Evolutionary conservation across 2,888 invertebrate genomes (phyloP), one percentile per base, ranked within the genome.

Genomic region (Agriopis marginaria): DNA sequence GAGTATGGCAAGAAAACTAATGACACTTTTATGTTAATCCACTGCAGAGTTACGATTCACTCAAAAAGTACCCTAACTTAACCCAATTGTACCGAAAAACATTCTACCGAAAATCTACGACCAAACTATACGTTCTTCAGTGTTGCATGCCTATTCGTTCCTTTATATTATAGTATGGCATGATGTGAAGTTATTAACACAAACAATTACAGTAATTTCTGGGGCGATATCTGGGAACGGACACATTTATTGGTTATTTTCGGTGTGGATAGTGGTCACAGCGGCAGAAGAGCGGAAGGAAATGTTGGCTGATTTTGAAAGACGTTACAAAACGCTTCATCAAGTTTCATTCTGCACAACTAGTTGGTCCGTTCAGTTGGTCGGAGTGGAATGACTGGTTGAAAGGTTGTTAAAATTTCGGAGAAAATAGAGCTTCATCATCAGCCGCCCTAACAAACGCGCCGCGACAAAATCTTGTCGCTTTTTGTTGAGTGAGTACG

Each of bases 121-220:
- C 7, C 40, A 45, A 47, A 42, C 17, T 40, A 55, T 55, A 59
- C 61, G 63, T 67, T 67, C 2, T 58, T 58, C 12, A 45, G 58
- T 58, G 32, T 72, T 66, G 68, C 74, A 71, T 70, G 71, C 62
- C 58, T 50, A 49, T 50, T 59, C 32, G 60, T 50, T 51, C 32
- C 23, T 59, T 23, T 17, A 44, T 62, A 45, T n/a, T 51, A 55
- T 89, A 63, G 88, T 51, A 55, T 89, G 63, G 88, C 89, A 85
- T 90, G 89, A 75, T 79, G 76, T 73, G 68, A 69, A 72, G 82
- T 84, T 86, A 87, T 91, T 89, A 91, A 86, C 84, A 81, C 77
- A 80, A 88, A 85, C 89, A 86, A 90, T 90, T 90, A 89, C 83
- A 80, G 86, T 89, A 88, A 91, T 89, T 89, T 86, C 86, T 86